Evolutionary conservation across 2,888 invertebrate genomes (phyloP), one percentile per base, ranked within the genome.

Genomic region (Antheraea yamamai): DNA sequence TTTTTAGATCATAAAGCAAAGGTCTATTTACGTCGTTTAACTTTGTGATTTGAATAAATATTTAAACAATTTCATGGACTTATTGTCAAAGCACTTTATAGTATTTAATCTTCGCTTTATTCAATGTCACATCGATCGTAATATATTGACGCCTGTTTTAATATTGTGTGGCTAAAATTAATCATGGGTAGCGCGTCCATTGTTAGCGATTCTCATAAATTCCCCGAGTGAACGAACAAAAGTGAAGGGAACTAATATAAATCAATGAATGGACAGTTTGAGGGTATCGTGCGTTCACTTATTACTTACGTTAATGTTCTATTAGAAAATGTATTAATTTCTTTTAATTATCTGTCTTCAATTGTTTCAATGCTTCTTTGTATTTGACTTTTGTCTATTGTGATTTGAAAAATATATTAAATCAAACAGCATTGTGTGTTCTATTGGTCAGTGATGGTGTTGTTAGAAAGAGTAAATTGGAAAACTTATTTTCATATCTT

Each of bases 221-320:
- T 80, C 64, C 73, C 64, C 39, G 71, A 66, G 74, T 64, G 78
- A 78, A 55, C 75, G 73, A 79, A 81, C 75, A 76, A 78, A 76
- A 80, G 72, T 77, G 72, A 75, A 77, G 58, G 79, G 77, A 76
- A 73, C 73, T 68, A 74, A 73, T 73, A 82, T 78, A 81, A 82
- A 83, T 82, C 81, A 78, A 76, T 75, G 73, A 80, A 77, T 76
- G 78, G 79, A 81, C 78, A 78, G 78, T 78, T 78, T 75, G 78
- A 79, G 76, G 75, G 72, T 68, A 75, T 74, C 77, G 75, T 80
- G 76, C 77, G 78, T 74, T 75, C 61, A 70, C 16, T 66, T 66
- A 16, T 23, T 16, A 66, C 64, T 66, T 66, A 30, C 64, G 6
- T 66, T 66, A 30, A 66, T 66, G 14, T 66, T 66, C 30, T 66